These are phyloP conservation scores for Sinohyriopsis cumingii DNA, from an alignment of 2,888 invertebrate species.

Conservation along the genomic window DNA sequence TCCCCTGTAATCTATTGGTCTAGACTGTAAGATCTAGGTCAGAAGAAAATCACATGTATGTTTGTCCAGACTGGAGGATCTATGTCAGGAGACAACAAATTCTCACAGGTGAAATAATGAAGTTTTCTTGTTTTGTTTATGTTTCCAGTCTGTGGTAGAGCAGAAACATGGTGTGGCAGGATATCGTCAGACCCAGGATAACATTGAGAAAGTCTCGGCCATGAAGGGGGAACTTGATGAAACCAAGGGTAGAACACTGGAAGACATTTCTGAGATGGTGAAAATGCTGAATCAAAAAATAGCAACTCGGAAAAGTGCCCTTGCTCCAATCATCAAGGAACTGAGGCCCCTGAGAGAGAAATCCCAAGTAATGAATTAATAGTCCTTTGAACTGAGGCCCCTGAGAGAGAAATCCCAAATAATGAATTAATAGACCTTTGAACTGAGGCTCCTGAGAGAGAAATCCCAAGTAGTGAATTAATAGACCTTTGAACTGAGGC, in stretches of 20 bases:
- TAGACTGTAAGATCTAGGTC: too few species aligned
- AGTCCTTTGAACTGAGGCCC: too few species aligned
- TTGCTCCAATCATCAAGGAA: slow-evolving; percentile 76
- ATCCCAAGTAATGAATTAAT: slow-evolving; percentile 69
- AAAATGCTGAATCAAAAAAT: slow-evolving; percentile 75
- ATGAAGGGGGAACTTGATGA: slow-evolving; percentile 75
- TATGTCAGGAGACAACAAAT: background rate
- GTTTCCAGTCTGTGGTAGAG: slow-evolving; percentile 61
- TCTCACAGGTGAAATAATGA: too few species aligned
- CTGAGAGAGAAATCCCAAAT: background rate
- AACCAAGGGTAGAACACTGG: slow-evolving; percentile 74
- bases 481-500: too few species aligned
- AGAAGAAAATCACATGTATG: too few species aligned
- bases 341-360: slow-evolving; percentile 81
- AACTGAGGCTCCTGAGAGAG: too few species aligned
- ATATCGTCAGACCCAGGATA: slow-evolving; percentile 75
- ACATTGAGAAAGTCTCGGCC: slow-evolving; percentile 76
- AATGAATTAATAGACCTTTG: too few species aligned
- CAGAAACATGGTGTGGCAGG: slow-evolving; percentile 72
- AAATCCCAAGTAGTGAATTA: too few species aligned
- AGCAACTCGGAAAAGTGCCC: slow-evolving; percentile 78
- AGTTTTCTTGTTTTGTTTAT: background rate
- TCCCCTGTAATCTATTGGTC: too few species aligned
- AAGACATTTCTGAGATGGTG: slow-evolving; percentile 75
- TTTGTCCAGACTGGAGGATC: too few species aligned